Percentiles rank a stretch among this genome's conserved stretches.
phyloP scores from a whole-genome alignment of 1,140 invertebrate genomes.

The Carcinoscorpius rotundicauda region DNA sequence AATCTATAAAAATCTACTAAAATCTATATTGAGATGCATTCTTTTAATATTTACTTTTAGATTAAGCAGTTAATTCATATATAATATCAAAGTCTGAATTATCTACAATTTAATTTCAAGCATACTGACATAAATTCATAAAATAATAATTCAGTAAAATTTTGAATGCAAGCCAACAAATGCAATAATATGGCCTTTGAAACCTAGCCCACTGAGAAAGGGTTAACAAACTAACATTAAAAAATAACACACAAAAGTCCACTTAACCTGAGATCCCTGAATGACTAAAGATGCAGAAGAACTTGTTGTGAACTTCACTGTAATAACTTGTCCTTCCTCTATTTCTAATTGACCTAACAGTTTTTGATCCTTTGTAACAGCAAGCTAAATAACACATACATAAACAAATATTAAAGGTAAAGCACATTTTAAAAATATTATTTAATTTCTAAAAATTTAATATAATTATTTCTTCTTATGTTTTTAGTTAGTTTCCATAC shows the following conservation, averaged over 20 bases:
- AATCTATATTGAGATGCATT: no score
- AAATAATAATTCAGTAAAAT: no score
- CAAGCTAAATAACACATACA: slow-evolving; percentile 25
- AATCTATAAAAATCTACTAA: no score
- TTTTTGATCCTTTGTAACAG: slow-evolving; percentile 33
- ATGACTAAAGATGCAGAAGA: background rate
- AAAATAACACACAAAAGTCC: slow-evolving; percentile 3
- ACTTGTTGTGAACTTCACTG: slow-evolving; percentile 15
- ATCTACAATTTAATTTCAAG: no score
- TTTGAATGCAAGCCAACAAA: no score
- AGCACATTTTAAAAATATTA: background rate
- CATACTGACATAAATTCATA: no score
- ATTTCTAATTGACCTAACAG: slow-evolving; percentile 34
- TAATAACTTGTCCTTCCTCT: slow-evolving; percentile 30
- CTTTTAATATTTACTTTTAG: no score
- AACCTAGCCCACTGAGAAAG: background rate
- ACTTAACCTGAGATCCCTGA: slow-evolving; percentile 3
- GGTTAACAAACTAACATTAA: slow-evolving; percentile 6
- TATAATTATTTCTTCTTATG: background rate
- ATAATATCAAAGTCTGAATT: no score
- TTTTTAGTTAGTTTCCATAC: no score
- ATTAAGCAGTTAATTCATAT: no score
- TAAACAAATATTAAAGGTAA: background rate
- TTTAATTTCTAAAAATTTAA: background rate
- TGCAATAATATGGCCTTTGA: no score